Evolutionary conservation across 2,113 vertebrate genomes (phyloP).

Genomic region (Oplegnathus fasciatus): DNA sequence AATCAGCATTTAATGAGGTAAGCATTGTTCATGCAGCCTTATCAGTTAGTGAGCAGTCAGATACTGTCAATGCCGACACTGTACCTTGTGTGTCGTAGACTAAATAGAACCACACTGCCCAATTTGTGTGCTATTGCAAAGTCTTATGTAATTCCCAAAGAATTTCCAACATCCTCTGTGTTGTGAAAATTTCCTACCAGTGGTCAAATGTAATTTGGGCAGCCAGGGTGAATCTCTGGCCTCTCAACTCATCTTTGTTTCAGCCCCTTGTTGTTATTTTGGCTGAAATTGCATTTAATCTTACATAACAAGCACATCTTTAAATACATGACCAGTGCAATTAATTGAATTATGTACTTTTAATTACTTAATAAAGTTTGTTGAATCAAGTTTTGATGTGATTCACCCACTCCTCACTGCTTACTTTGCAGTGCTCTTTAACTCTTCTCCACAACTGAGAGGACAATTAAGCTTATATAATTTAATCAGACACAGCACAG

Average conservation of each 20-base stretch:
- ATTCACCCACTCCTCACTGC: neutral
- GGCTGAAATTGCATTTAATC: neutral
- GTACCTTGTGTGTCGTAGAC: neutral
- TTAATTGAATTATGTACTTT: constrained; percentile 6
- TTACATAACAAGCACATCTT: neutral
- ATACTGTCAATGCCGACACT: constrained; percentile 13
- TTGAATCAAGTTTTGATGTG: constrained; percentile 4
- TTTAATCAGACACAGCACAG: constrained; percentile 5
- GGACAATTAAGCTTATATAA: neutral
- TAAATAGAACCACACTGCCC: neutral
- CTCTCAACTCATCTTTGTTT: neutral
- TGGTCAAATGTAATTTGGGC: neutral
- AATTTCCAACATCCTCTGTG: neutral
- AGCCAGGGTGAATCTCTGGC: neutral
- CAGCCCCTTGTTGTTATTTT: neutral
- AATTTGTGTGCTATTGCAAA: neutral
- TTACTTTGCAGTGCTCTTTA: neutral
- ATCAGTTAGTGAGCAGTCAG: constrained; percentile 38
- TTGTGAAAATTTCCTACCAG: neutral
- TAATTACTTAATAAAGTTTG: constrained; percentile 1
- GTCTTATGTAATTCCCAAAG: neutral
- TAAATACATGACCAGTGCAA: neutral
- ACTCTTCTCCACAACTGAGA: constrained; percentile 2
- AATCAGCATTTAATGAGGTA: constrained; percentile 19
- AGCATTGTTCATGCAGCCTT: constrained; percentile 26